These are phyloP conservation scores for Poicephalus gulielmi DNA, from an alignment of 2,113 vertebrate species.

Conservation along the genomic window DNA sequence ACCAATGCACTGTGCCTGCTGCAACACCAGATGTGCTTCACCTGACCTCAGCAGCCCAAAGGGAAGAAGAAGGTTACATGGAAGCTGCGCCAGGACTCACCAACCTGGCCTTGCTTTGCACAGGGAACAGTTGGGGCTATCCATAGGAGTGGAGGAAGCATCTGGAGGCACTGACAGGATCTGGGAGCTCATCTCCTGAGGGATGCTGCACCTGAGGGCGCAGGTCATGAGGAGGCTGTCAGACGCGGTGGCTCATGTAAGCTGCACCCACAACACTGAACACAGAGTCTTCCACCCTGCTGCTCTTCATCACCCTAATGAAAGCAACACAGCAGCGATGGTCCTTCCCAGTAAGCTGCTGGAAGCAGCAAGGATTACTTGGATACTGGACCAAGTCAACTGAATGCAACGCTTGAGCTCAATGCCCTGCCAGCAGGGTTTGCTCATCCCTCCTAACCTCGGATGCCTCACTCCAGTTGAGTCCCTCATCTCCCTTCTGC, in stretches of 20 bases:
- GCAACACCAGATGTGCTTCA: neutral
- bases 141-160: neutral
- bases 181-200: neutral
- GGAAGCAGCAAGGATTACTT: neutral
- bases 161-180: neutral
- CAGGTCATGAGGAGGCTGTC: neutral
- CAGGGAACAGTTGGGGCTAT: neutral
- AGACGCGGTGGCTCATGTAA: fast-evolving
- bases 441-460: neutral
- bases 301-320: neutral
- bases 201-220: neutral
- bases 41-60: fast-evolving
- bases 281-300: fast-evolving
- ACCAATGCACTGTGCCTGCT: neutral
- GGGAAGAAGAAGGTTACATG: neutral
- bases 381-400: neutral
- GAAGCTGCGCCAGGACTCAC: neutral
- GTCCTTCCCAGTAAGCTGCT: fast-evolving
- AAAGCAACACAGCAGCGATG: fast-evolving
- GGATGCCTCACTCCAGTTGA: neutral
- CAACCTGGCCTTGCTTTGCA: neutral
- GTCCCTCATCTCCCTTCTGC: neutral
- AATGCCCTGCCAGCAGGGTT: neutral
- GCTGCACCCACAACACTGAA: no score
- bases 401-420: neutral